phyloP scores from a whole-genome alignment of 2,113 vertebrate genomes.

The Micronycteris hirsuta region DNA sequence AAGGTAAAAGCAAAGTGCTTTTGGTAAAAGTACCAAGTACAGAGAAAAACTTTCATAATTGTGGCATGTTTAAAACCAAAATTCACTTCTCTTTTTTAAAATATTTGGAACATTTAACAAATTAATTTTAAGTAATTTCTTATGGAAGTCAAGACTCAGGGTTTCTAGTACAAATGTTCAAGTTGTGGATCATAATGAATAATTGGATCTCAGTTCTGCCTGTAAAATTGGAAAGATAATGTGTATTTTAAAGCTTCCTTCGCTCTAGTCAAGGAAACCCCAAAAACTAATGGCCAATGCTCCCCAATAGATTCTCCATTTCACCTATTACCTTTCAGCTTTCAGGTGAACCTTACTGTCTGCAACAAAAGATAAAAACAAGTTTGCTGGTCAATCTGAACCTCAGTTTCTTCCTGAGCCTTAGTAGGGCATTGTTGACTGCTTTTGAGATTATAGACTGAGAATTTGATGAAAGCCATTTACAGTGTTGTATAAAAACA shows the following conservation, averaged over 20 bases:
- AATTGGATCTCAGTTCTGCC: not conserved
- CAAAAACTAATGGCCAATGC: too few species aligned
- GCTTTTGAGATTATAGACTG: not conserved
- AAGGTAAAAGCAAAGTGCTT: conserved; percentile 59
- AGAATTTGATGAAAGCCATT: not conserved
- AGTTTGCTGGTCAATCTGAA: not conserved
- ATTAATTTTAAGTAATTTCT: conserved; percentile 40
- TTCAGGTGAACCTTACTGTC: not conserved
- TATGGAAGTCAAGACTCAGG: not conserved
- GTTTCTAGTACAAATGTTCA: conserved; percentile 24
- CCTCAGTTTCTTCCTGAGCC: not conserved
- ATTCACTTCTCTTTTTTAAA: conserved; percentile 12
- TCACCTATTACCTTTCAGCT: not conserved
- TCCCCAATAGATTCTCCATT: not conserved
- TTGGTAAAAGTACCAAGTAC: too few species aligned
- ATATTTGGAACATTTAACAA: not conserved
- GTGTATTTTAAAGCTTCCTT: not conserved
- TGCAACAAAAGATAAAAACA: not conserved
- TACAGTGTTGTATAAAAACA: not conserved
- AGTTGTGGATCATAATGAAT: not conserved
- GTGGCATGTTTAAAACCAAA: conserved; percentile 30
- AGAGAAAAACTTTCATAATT: conserved; percentile 43
- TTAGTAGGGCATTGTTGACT: not conserved
- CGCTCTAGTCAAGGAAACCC: not conserved
- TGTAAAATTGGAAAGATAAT: not conserved